Evolutionary conservation across 2,113 vertebrate genomes (phyloP), one percentile per base, ranked within the genome.

Genomic region (Ancistrus triradiatus): DNA sequence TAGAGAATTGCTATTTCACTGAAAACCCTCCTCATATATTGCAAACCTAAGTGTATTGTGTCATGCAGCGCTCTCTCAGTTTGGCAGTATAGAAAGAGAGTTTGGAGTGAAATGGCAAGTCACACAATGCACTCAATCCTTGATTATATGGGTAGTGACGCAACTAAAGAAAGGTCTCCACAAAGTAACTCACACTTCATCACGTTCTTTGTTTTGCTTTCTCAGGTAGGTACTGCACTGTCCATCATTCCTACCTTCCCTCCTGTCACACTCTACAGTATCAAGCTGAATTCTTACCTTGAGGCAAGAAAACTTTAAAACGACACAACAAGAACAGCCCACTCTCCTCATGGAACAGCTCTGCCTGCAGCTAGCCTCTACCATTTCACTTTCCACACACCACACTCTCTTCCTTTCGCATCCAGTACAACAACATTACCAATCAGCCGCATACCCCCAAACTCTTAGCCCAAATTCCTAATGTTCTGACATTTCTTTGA

Each of bases 391-490:
- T 22, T 28, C 14, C 28, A 15, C 44, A 38, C 27, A 38, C 51
- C 15, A 35, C 13, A 40, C 25, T 25, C 8, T 2, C 22, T 38
- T 42, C 3, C 14, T 6, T 49, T 67, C 44, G 50, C 52, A 27
- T n/a, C 35, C n/a, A n/a, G n/a, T n/a, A 70, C 57, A 22, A 28
- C 47, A 31, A 11, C 48, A 18, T 33, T 63, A 66, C 60, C 35
- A 67, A 63, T 70, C 52, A 66, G 43, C 53, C 38, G 17, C 21
- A 15, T 68, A 59, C 43, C 57, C 33, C 35, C 59, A 35, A 53
- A 53, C 59, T 53, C 68, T 63, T 47, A 63, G 38, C 37, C 42
- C 24, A 33, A 47, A 62, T 47, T 62, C 58, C 72, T 66, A 74
- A 74, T 61, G 50, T 25, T 51, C 50, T 63, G 33, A 58, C 47